These are phyloP conservation scores for Zaprionus bogoriensis DNA, from an alignment of 2,888 invertebrate genomes.

Conservation along the genomic window DNA sequence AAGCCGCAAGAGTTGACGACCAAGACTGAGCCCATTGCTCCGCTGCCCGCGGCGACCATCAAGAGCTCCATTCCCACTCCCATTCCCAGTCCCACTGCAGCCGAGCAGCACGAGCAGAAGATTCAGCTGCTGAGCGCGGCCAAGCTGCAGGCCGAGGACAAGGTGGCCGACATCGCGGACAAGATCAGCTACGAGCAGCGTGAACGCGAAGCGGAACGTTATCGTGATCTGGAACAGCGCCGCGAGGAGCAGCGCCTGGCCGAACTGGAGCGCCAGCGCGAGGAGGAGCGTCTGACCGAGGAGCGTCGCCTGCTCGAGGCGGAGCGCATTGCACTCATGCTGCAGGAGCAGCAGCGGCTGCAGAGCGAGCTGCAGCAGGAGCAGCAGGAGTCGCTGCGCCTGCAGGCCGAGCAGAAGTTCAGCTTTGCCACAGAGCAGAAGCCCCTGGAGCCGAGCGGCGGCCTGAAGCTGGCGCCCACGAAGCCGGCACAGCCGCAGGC, in stretches of 20 bases:
- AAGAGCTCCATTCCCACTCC: constrained; percentile 36
- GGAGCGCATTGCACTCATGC: constrained; percentile 54
- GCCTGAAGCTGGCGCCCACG: constrained; percentile 6
- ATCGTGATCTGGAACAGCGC: constrained; percentile 58
- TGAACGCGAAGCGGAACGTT: constrained; percentile 38
- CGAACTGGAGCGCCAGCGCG: constrained; percentile 60
- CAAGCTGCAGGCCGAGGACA: constrained; percentile 54
- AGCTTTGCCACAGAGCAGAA: constrained; percentile 36
- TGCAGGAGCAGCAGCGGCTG: constrained; percentile 46
- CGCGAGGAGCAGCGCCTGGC: constrained; percentile 57
- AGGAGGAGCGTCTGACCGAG: constrained; percentile 56
- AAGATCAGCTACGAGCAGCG: constrained; percentile 46
- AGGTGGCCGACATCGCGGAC: constrained; percentile 56
- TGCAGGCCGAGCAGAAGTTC: constrained; percentile 33
- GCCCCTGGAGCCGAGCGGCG: constrained; percentile 6
- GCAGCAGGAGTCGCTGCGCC: constrained; percentile 24
- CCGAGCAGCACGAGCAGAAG: constrained; percentile 20
- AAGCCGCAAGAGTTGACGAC: neutral
- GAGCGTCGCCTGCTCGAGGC: constrained; percentile 54
- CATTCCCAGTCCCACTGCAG: constrained; percentile 2
- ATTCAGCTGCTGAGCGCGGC: constrained; percentile 35
- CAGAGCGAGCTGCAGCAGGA: constrained; percentile 50
- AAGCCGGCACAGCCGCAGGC: constrained; percentile 10
- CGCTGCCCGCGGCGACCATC: constrained; percentile 20
- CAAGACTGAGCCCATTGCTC: constrained; percentile 2